These are phyloP conservation scores for Odontocerum albicorne DNA, from an alignment of 2,888 invertebrate genomes.

Conservation along the genomic window DNA sequence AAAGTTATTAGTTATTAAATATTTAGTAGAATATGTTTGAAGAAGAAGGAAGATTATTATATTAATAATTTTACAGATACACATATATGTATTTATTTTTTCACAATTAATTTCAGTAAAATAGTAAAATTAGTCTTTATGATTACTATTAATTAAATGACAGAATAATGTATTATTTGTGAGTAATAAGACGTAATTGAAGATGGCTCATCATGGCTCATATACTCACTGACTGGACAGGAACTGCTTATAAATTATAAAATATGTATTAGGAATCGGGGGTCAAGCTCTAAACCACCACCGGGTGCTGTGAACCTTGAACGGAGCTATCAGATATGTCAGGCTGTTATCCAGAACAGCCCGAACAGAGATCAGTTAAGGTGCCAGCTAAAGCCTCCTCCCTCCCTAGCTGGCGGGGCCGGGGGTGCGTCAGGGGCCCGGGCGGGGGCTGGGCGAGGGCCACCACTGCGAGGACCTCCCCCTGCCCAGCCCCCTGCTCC, in stretches of 20 bases:
- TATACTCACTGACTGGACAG: background rate
- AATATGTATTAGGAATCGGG: slow-evolving; percentile 50
- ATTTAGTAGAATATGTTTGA: too few relatives aligned
- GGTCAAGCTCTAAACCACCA: slow-evolving; percentile 75
- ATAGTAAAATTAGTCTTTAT: too few relatives aligned
- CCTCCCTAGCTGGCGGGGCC: slow-evolving; percentile 66
- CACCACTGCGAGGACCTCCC: slow-evolving; percentile 58
- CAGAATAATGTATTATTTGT: too few relatives aligned
- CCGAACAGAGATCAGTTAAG: slow-evolving; percentile 86
- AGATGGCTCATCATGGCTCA: too few relatives aligned
- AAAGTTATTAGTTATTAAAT: too few relatives aligned
- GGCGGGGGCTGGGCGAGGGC: slow-evolving; percentile 41
- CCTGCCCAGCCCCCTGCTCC: slow-evolving; percentile 63
- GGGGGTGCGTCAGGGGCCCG: slow-evolving; percentile 42
- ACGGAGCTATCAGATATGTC: slow-evolving; percentile 92
- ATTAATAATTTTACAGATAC: too few relatives aligned
- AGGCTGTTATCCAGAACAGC: slow-evolving; percentile 91
- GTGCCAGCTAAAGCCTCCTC: slow-evolving; percentile 83
- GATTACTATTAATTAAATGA: too few relatives aligned
- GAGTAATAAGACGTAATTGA: too few relatives aligned
- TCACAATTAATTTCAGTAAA: too few relatives aligned
- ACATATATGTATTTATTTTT: too few relatives aligned
- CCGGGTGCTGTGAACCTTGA: slow-evolving; percentile 92
- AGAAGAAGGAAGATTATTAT: too few relatives aligned
- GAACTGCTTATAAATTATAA: background rate